These are phyloP conservation scores for Psittacula cyanocephala DNA, from an alignment of 2,113 vertebrate species.

Conservation along the genomic window DNA sequence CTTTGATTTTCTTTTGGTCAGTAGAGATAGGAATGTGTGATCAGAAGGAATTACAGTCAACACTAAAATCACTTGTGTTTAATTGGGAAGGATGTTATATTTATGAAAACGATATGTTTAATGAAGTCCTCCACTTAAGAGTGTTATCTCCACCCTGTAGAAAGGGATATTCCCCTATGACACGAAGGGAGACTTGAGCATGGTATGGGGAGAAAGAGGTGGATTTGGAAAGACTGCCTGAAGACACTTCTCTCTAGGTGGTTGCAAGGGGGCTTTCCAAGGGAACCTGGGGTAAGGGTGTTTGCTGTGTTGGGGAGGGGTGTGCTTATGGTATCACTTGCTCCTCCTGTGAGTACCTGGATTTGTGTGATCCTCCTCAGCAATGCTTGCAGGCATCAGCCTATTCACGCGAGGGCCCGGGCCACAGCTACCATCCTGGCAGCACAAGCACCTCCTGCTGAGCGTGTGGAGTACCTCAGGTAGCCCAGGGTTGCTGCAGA, in stretches of 20 bases:
- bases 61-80: neutral
- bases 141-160: neutral
- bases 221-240: neutral
- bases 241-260: neutral
- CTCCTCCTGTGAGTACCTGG: neutral
- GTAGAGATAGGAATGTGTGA: neutral
- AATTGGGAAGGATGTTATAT: neutral
- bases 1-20: neutral
- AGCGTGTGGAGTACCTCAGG: neutral
- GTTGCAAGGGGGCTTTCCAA: neutral
- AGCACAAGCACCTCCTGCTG: neutral
- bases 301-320: neutral
- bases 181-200: accelerated
- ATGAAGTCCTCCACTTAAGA: neutral
- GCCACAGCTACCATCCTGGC: accelerated
- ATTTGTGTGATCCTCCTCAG: neutral
- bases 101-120: neutral
- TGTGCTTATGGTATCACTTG: neutral
- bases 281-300: neutral
- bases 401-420: neutral
- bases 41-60: neutral
- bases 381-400: neutral
- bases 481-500: neutral
- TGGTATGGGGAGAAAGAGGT: neutral
- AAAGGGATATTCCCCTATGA: neutral